These are phyloP conservation scores for Malurus cyaneus DNA, from an alignment of 2,113 vertebrate genomes.

Conservation along the genomic window DNA sequence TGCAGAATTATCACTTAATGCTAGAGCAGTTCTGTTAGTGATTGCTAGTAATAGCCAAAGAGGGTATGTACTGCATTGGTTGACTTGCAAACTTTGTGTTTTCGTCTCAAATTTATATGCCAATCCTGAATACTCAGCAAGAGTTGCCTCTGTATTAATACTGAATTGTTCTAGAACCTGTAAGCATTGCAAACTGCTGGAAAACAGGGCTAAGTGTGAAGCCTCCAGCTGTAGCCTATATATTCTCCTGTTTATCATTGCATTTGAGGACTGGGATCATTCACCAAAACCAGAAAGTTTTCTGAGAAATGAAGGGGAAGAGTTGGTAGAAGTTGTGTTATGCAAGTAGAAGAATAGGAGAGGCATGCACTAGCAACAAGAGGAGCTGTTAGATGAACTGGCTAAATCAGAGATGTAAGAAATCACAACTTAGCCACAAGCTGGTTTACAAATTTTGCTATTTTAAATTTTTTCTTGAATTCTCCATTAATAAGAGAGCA, in stretches of 20 bases:
- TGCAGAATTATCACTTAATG: neutral
- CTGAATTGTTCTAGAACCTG: neutral
- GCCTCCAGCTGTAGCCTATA: neutral
- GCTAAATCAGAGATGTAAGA: neutral
- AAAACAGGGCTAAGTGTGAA: neutral
- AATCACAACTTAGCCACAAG: neutral
- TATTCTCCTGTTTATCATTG: neutral
- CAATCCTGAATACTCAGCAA: neutral
- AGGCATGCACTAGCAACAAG: neutral
- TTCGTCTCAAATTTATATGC: neutral
- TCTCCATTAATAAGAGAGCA: neutral
- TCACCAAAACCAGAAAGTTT: neutral
- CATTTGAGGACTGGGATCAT: neutral
- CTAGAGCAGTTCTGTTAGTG: neutral
- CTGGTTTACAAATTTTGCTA: neutral
- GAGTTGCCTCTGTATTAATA: neutral
- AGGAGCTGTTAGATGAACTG: neutral
- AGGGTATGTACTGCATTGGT: neutral
- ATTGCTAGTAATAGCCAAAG: neutral
- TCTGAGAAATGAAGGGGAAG: neutral
- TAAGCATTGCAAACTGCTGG: neutral
- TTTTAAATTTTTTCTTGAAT: neutral
- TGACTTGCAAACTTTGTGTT: neutral
- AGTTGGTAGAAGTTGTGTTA: neutral
- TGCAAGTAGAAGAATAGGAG: neutral